phyloP scores from a whole-genome alignment of 2,888 invertebrate genomes.

The Metellina segmentata region DNA sequence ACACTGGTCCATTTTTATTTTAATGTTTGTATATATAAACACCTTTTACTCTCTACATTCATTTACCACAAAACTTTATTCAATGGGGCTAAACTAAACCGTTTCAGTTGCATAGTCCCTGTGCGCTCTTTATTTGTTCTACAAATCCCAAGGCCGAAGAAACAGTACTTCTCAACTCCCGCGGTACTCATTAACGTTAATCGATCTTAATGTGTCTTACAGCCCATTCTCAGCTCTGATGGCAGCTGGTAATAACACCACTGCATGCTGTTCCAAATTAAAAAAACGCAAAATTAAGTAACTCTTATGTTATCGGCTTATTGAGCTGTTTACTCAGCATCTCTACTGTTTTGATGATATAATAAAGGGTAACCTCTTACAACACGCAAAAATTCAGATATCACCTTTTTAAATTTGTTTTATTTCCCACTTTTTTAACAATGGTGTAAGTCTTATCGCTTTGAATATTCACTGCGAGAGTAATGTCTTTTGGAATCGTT shows the following conservation, averaged over 20 bases:
- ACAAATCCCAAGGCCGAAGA: background rate
- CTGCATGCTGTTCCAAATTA: constrained; percentile 33
- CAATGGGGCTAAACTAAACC: no score
- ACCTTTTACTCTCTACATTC: background rate
- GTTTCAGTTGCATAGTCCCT: no score
- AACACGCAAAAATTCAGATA: background rate
- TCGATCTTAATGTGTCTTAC: constrained; percentile 38
- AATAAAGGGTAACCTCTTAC: background rate
- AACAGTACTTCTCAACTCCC: background rate
- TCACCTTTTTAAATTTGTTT: background rate
- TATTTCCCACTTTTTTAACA: background rate
- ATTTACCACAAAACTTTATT: background rate
- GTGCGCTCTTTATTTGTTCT: background rate
- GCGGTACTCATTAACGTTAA: constrained; percentile 42
- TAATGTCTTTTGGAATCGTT: no score
- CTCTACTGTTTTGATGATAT: background rate
- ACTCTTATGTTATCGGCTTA: background rate
- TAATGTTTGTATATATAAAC: background rate
- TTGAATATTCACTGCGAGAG: background rate
- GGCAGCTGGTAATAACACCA: constrained; percentile 37
- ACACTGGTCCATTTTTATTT: background rate
- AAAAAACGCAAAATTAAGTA: background rate
- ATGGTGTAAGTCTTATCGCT: background rate
- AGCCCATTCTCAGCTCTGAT: constrained; percentile 1
- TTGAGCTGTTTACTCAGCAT: background rate